phyloP scores from a whole-genome alignment of 1,140 invertebrate genomes.

The Propsilocerus akamusi region DNA sequence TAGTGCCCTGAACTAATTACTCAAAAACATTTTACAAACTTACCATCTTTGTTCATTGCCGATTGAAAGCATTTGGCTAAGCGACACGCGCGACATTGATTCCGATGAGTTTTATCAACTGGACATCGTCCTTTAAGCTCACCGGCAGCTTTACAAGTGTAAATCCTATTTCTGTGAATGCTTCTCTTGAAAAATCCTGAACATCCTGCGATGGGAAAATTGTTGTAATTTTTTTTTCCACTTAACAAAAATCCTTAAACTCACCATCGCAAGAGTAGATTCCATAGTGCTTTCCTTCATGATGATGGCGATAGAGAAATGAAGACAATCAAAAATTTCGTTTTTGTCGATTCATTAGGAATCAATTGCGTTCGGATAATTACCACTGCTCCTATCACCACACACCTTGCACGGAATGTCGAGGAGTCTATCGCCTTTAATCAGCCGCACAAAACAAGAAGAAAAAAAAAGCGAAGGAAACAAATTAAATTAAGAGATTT shows the following conservation, averaged over 20 bases:
- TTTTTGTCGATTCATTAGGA: no score
- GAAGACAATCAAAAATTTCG: no score
- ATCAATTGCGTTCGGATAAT: slow-evolving; percentile 41
- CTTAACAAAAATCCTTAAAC: slow-evolving; percentile 7
- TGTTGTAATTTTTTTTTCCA: background rate
- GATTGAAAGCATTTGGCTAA: slow-evolving; percentile 93
- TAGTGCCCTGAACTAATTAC: no score
- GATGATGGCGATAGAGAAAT: no score
- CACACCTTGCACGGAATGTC: slow-evolving; percentile 95
- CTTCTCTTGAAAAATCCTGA: slow-evolving; percentile 95
- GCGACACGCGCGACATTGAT: slow-evolving; percentile 91
- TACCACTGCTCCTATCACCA: slow-evolving; percentile 88
- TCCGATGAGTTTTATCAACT: slow-evolving; percentile 91
- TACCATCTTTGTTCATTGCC: slow-evolving; percentile 98
- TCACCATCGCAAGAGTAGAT: slow-evolving; percentile 95
- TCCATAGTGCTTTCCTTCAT: slow-evolving; percentile 48
- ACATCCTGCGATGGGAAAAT: slow-evolving; percentile 44
- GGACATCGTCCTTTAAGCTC: slow-evolving; percentile 84
- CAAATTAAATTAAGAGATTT: slow-evolving; percentile 5
- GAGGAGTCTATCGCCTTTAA: slow-evolving; percentile 74
- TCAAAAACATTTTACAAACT: slow-evolving; percentile 31
- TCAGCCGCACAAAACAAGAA: slow-evolving; percentile 11
- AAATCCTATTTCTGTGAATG: slow-evolving; percentile 86
- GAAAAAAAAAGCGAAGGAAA: slow-evolving; percentile 9
- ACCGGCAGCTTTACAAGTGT: slow-evolving; percentile 90